Percentiles rank a stretch among this genome's conserved stretches.
phyloP scores from a whole-genome alignment of 35 echinoderm and acorn worm genomes.

The Hemicentrotus pulcherrimus region DNA sequence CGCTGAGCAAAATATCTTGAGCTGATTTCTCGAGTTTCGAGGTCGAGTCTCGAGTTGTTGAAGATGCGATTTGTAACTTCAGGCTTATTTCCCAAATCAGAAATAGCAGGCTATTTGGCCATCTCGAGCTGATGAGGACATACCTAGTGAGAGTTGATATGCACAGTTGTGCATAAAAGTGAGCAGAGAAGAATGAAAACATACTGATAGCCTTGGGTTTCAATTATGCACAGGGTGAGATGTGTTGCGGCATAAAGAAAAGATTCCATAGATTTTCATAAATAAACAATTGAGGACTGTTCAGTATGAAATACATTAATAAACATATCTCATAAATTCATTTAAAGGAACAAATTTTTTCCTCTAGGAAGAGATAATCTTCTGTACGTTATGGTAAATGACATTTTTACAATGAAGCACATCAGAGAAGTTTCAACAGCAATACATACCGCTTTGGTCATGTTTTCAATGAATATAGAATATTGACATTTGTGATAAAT shows the following conservation, averaged over 20 bases:
- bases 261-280: not conserved
- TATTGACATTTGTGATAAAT: not conserved
- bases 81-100: no score
- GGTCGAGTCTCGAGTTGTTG: no score
- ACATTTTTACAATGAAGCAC: not conserved
- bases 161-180: not conserved
- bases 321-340: not conserved
- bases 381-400: not conserved
- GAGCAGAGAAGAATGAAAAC: not conserved
- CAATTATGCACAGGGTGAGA: not conserved
- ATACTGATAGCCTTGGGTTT: not conserved
- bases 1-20: no score
- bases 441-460: not conserved
- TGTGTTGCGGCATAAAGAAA: not conserved
- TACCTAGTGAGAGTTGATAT: not conserved
- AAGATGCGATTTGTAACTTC: no score
- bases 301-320: not conserved
- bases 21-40: no score
- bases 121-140: no score
- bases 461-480: not conserved
- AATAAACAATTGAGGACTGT: not conserved
- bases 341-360: not conserved
- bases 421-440: not conserved
- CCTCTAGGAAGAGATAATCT: not conserved
- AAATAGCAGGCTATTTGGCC: no score